Evolutionary conservation across 2,113 vertebrate genomes (phyloP).

Genomic region (Columbina picui): DNA sequence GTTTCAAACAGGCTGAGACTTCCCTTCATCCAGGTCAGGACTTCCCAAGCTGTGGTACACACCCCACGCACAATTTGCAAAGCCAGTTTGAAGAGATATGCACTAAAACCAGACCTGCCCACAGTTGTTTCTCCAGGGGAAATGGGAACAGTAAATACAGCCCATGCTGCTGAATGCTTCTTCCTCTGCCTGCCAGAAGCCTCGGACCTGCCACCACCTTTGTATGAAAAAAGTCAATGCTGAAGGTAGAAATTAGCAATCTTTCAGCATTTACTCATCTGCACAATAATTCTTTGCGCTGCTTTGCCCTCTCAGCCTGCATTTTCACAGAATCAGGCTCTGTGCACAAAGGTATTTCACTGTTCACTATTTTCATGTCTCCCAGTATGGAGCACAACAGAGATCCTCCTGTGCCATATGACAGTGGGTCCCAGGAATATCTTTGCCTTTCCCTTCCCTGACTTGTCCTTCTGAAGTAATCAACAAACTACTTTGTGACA

Average conservation of each 20-base stretch:
- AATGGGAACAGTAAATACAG: constrained; percentile 7
- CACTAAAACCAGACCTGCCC: background rate
- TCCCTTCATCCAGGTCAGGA: background rate
- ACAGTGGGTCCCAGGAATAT: background rate
- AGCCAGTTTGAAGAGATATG: background rate
- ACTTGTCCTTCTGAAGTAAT: background rate
- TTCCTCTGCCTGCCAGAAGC: background rate
- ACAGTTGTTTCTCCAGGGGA: background rate
- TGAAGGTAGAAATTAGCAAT: background rate
- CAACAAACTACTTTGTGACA: background rate
- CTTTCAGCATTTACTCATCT: background rate
- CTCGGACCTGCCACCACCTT: background rate
- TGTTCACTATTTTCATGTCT: background rate
- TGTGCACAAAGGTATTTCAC: background rate
- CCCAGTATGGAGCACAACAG: background rate
- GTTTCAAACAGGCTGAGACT: background rate
- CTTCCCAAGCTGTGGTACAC: background rate
- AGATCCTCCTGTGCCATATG: fast-evolving
- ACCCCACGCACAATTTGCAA: background rate
- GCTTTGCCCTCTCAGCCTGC: background rate
- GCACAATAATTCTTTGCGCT: background rate
- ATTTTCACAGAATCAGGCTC: background rate
- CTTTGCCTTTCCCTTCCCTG: background rate
- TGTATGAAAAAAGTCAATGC: background rate
- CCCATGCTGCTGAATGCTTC: background rate